Evolutionary conservation across 2,888 invertebrate species (phyloP).

Genomic region (Campopleginae sp.): DNA sequence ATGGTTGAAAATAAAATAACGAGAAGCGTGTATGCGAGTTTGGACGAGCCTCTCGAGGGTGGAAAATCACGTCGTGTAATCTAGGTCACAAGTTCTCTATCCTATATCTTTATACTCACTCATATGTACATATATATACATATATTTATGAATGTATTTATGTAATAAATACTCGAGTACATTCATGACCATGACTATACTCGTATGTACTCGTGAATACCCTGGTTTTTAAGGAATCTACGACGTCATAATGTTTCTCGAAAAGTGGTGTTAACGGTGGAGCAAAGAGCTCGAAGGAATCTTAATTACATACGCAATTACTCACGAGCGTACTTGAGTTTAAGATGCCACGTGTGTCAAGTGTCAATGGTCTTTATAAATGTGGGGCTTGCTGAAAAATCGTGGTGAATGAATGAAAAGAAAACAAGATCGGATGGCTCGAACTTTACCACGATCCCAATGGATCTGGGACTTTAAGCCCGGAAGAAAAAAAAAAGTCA

Average conservation of each 20-base stretch:
- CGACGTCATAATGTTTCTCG: constrained; percentile 43
- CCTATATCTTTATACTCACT: neutral
- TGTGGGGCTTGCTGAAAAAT: neutral
- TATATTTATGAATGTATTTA: constrained; percentile 2
- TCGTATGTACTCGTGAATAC: neutral
- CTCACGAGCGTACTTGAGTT: constrained; percentile 35
- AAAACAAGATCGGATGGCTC: neutral
- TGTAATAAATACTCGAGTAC: constrained; percentile 5
- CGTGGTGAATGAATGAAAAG: neutral
- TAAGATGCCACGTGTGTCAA: constrained; percentile 12
- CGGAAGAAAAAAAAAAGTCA: neutral
- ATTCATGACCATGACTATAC: neutral
- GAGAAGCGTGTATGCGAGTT: constrained; percentile 10
- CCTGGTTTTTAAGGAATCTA: neutral
- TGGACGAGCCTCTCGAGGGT: constrained; percentile 22
- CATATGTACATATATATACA: neutral
- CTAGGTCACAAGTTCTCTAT: constrained; percentile 3
- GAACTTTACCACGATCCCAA: neutral
- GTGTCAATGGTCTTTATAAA: neutral
- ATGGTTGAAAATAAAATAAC: constrained; percentile 12
- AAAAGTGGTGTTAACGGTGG: constrained; percentile 16
- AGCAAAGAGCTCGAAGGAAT: constrained; percentile 38
- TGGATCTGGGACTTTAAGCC: neutral
- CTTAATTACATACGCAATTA: constrained; percentile 63
- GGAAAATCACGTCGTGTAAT: constrained; percentile 7